A percentile compares a stretch with the other conserved stretches of the same genome.
These are phyloP conservation scores for Netta rufina DNA, from an alignment of 2,797 vertebrate genomes.

Conservation along the genomic window DNA sequence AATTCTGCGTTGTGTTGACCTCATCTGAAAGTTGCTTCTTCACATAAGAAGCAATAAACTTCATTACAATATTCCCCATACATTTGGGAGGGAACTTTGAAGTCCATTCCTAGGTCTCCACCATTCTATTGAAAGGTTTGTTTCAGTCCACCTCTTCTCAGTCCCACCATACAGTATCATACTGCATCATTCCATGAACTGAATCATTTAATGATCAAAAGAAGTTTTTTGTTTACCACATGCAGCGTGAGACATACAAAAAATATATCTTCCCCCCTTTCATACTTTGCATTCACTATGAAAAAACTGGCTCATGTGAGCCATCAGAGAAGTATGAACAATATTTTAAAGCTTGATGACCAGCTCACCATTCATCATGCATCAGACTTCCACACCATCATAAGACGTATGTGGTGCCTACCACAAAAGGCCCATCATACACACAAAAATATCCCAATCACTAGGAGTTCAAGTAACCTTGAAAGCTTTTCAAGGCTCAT, in stretches of 20 bases:
- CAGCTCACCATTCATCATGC: background rate
- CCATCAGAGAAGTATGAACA: background rate
- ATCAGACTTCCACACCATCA: background rate
- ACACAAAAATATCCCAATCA: background rate
- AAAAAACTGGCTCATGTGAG: accelerated
- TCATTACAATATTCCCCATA: background rate
- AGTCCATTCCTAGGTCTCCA: background rate
- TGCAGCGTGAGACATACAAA: background rate
- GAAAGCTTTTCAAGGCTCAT: background rate
- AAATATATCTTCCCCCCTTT: background rate
- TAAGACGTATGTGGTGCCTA: background rate
- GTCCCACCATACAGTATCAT: background rate
- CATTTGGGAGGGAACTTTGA: background rate
- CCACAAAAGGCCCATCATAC: background rate
- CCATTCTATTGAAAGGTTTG: background rate
- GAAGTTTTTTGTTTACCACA: background rate
- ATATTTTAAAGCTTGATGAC: background rate
- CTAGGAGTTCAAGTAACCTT: background rate
- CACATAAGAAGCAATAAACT: background rate
- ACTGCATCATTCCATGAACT: background rate
- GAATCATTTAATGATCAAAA: background rate
- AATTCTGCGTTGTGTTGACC: accelerated
- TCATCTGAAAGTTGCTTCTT: background rate
- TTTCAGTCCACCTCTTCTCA: background rate
- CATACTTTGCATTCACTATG: background rate